Evolutionary conservation across 2,888 invertebrate species (phyloP).

Genomic region (Anodontia alba): DNA sequence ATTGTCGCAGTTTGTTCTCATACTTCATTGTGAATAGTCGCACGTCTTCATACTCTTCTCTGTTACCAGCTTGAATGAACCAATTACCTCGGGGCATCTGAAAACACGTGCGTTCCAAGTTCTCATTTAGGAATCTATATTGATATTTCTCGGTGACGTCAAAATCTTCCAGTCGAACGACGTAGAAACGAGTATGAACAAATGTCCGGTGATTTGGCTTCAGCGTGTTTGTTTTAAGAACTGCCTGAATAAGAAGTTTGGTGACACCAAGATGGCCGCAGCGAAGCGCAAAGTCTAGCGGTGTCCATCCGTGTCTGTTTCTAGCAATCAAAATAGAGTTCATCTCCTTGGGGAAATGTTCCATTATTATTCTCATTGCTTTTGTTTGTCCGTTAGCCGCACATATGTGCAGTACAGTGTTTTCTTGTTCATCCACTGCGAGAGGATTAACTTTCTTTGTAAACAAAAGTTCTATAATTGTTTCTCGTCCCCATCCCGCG

Average conservation of each 20-base stretch:
- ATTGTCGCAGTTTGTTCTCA: constrained; percentile 55
- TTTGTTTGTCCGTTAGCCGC: constrained; percentile 56
- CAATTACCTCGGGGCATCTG: constrained; percentile 62
- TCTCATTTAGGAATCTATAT: constrained; percentile 50
- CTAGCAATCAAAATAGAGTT: constrained; percentile 44
- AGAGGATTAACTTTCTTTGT: constrained; percentile 35
- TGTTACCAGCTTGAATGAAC: constrained; percentile 61
- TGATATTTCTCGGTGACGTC: constrained; percentile 49
- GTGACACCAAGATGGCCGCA: constrained; percentile 58
- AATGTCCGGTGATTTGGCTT: constrained; percentile 52
- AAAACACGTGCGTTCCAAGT: constrained; percentile 46
- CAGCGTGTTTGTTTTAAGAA: constrained; percentile 33
- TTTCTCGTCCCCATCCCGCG: constrained; percentile 61
- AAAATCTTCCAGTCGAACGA: constrained; percentile 57
- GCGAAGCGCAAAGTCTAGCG: constrained; percentile 58
- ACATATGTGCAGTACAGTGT: constrained; percentile 55
- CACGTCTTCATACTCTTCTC: constrained; percentile 60
- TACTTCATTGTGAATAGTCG: constrained; percentile 48
- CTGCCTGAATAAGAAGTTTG: constrained; percentile 44
- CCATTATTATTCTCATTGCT: constrained; percentile 50
- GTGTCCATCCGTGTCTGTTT: constrained; percentile 62
- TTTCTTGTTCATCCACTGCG: constrained; percentile 51
- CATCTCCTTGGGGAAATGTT: constrained; percentile 51
- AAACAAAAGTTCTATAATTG: constrained; percentile 48
- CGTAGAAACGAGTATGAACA: constrained; percentile 60